Percentiles rank a stretch among this genome's conserved stretches.
phyloP scores from a whole-genome alignment of 2,113 vertebrate species.

The Myrmecobius fasciatus region DNA sequence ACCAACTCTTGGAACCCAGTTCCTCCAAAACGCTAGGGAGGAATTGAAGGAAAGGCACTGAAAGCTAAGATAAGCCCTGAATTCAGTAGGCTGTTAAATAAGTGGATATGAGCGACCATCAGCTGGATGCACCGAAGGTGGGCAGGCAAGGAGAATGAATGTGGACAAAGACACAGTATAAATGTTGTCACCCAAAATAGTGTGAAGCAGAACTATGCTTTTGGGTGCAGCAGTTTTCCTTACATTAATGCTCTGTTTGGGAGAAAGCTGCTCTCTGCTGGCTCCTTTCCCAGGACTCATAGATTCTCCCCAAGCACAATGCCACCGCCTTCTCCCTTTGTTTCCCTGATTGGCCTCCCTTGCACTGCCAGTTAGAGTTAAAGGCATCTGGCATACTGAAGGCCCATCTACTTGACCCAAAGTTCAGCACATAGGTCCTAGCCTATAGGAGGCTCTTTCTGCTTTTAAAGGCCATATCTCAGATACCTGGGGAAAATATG shows the following conservation, averaged over 20 bases:
- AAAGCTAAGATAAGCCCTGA: constrained; percentile 47
- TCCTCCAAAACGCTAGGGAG: neutral
- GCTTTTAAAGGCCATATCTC: neutral
- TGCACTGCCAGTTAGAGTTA: neutral
- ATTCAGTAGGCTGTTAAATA: constrained; percentile 75
- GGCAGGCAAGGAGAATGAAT: constrained; percentile 78
- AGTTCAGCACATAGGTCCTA: neutral
- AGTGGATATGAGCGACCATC: constrained; percentile 75
- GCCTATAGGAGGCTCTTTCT: neutral
- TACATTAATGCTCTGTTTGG: neutral
- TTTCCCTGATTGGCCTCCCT: constrained; percentile 31
- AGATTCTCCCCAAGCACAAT: constrained; percentile 43
- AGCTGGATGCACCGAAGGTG: constrained; percentile 76
- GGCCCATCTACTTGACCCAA: neutral
- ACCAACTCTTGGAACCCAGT: neutral
- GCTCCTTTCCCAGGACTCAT: constrained; percentile 44
- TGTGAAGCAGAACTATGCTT: constrained; percentile 77
- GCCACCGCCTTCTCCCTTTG: constrained; percentile 37
- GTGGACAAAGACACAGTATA: constrained; percentile 79
- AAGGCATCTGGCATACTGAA: neutral
- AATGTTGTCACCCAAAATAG: constrained; percentile 81
- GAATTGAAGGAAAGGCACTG: constrained; percentile 45
- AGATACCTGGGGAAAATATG: neutral
- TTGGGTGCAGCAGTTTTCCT: constrained; percentile 66
- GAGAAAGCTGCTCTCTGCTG: constrained; percentile 46